Conservation (phyloP, 2,797 vertebrate species). For the Myripristis jacobus region DNA sequence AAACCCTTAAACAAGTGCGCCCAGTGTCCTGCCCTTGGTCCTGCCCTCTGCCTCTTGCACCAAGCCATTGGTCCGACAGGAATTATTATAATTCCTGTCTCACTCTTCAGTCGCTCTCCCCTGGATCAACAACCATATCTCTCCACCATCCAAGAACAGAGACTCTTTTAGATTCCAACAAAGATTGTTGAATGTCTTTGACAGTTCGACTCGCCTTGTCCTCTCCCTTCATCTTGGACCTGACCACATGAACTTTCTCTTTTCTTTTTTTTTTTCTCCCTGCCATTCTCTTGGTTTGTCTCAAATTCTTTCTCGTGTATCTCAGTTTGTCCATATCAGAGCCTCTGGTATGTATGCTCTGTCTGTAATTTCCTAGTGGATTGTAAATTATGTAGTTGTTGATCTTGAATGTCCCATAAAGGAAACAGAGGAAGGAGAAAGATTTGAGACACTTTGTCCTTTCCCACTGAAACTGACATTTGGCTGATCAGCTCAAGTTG, state of each 20-base stretch:
- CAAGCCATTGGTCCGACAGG: background rate
- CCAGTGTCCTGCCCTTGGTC: conserved; percentile 40
- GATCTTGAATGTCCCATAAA: conserved; percentile 12
- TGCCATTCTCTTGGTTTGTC: background rate
- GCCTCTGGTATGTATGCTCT: conserved; percentile 3
- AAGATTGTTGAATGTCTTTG: conserved; percentile 1
- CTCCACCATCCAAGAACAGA: background rate
- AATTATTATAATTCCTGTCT: background rate
- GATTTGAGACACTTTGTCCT: background rate
- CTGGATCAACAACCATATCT: background rate
- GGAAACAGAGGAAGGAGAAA: background rate
- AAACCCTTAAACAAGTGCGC: too few species aligned
- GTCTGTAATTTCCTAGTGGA: background rate
- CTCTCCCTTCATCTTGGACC: background rate
- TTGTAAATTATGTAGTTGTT: background rate
- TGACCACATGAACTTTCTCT: background rate
- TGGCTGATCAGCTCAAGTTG: background rate
- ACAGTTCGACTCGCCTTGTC: background rate
- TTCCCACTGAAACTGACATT: conserved; percentile 3
- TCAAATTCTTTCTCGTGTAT: background rate
- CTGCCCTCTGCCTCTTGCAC: background rate
- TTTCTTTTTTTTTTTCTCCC: too few species aligned
- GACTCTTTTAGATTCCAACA: conserved; percentile 5
- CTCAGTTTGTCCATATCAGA: background rate
- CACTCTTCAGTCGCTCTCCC: conserved; percentile 1